Base-by-base conservation (phyloP, 2,797 vertebrate species). In the Chelon labrosus region DNA sequence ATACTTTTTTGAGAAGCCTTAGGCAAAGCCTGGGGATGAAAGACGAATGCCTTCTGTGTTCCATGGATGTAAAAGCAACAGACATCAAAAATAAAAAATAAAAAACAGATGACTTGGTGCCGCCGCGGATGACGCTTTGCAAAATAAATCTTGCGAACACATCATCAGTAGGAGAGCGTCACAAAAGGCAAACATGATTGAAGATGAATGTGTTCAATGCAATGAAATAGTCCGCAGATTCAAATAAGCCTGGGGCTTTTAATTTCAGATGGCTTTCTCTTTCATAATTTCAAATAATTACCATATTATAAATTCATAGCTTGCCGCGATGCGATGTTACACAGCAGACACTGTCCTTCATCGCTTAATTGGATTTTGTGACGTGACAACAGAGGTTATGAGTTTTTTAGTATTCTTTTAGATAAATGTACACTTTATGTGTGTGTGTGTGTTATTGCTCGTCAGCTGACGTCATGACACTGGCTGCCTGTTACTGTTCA, bases 271-370 rank as follows among this genome's bases (percentile, higher is more conserved):
- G 44, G 53, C 66, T 63, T 44, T 61, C 59, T 78, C 75, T 84
- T 77, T 88, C 65, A 76, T 88, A 38, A 81, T 83, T 86, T 87
- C 52, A 77, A 75, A 65, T 83, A 80, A 88, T 86, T 79, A 88
- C 31, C 57, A 72, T 70, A 73, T 83, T 74, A 83, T 82, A 62
- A 86, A 77, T 86, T 64, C 53, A 47, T 70, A 63, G 62, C 81
- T 64, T 17, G 41, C 61, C 58, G 61, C 68, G 63, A 69, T 50
- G 66, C 52, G 54, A 79, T 42, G 17, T 62, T 35, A 16, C 68
- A 10, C 35, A 20, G 69, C 77, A 75, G 67, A 76, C 51, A 27
- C 25, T 77, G 41, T 60, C 67, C 69, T 75, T 85, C 55, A 60
- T 79, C 70, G 67, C 17, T 73, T 47, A 72, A 80, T 75, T 82